phyloP scores from a whole-genome alignment of 2,797 vertebrate species.

The Enteromius thamalakanensis region DNA sequence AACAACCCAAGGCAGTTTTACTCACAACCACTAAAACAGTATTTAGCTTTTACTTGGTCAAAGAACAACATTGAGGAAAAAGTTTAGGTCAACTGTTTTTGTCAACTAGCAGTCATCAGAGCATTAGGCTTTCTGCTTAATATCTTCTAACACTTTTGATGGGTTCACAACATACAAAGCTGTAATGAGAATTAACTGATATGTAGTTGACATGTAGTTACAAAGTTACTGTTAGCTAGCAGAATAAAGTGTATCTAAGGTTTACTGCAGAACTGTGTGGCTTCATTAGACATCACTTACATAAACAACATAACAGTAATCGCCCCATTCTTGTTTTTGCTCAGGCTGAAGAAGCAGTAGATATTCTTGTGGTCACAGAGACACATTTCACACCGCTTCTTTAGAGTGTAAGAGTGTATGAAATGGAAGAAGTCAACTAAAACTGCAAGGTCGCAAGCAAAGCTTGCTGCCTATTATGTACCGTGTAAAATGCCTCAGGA shows the following conservation, averaged over 20 bases:
- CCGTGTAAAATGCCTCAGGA: constrained; percentile 18
- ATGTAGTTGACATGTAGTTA: too few species aligned
- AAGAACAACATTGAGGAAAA: background rate
- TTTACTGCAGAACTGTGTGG: background rate
- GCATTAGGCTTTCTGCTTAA: too few species aligned
- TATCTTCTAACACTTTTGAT: too few species aligned
- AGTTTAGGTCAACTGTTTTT: too few species aligned
- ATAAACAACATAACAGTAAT: background rate
- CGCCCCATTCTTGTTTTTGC: background rate
- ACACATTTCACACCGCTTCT: background rate
- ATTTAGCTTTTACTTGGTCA: constrained; percentile 4
- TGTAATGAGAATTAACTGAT: too few species aligned
- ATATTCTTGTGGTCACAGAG: background rate
- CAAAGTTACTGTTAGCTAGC: too few species aligned
- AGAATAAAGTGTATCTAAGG: background rate
- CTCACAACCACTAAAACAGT: background rate
- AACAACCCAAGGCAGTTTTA: background rate
- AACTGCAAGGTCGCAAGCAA: background rate
- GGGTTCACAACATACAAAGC: too few species aligned
- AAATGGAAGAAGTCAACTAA: background rate
- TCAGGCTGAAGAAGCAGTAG: background rate
- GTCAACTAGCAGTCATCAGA: too few species aligned
- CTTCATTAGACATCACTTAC: background rate
- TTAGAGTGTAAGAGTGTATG: background rate
- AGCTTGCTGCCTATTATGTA: background rate